Evolutionary conservation across 2,888 invertebrate genomes (phyloP), one percentile per base, ranked within the genome.

Genomic region (Carabus problematicus): DNA sequence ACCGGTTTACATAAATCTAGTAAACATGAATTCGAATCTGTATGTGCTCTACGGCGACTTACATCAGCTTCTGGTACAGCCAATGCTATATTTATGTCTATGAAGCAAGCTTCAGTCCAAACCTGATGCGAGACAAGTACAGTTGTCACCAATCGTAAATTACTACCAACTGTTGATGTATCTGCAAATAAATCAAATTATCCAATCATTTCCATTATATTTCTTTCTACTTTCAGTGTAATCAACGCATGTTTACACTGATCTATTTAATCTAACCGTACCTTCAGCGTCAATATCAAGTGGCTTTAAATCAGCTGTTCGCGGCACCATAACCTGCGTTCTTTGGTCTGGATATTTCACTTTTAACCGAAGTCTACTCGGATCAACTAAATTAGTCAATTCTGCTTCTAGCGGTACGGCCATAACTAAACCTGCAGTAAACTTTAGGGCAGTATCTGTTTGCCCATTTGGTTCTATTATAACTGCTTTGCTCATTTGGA

Each of bases 311-410:
- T 96, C 94, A 64, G 90, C 87, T 8, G 87, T 84, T 59, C 90
- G 87, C 2, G 96, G 97, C 67, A 93, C 86, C 69, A 95, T 87
- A 70, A 96, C 86, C 79, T 96, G 94, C 70, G 90, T 88, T 78
- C 92, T 89, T 76, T 95, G 93, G 84, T 98, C 97, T 0, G 97
- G 97, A 84, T 97, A 97, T 73, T 91, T 89, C 39, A 96, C 90
- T 84, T 93, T 91, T 72, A 97, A 88, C 71, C 95, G 86, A 75
- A 97, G 84, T 70, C 90, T 87, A 59, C 84, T 84, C 0, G 92
- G 88, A 76, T 91, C 88, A 43, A 89, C 86, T 67, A 97, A 85
- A 81, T 95, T 91, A 73, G 88, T 85, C 72, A 98, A 86, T 79
- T 94, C 94, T 0, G 95, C 96, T 76, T 95, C 93, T 68, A 97